Conservation (phyloP, 1,140 invertebrate species). For the Aphelenchoides besseyi region DNA sequence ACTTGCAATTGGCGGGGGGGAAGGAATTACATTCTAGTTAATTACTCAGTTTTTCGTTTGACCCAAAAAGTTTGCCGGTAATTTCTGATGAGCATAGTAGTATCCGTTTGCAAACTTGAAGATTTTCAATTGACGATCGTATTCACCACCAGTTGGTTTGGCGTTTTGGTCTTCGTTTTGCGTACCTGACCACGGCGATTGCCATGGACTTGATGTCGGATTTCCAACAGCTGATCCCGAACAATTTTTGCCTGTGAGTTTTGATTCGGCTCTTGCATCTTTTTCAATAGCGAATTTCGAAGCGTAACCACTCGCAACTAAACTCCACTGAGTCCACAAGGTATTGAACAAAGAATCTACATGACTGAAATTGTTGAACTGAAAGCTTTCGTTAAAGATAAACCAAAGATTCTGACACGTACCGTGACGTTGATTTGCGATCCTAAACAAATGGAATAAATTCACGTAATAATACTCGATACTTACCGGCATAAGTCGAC, state of each 20-base stretch:
- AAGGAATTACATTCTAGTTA: neutral
- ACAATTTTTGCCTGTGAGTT: neutral
- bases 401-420: neutral
- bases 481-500: neutral
- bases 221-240: neutral
- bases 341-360: neutral
- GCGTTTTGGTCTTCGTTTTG: neutral
- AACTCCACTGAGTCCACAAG: neutral
- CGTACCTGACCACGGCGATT: neutral
- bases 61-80: neutral
- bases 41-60: neutral
- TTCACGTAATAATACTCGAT: no score
- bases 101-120: neutral
- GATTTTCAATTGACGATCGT: neutral
- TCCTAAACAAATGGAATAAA: no score
- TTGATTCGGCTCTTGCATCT: neutral
- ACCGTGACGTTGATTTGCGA: slow-evolving; percentile 3
- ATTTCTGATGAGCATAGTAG: neutral
- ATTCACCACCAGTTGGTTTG: neutral
- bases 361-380: neutral
- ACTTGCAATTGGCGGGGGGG: neutral
- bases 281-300: neutral
- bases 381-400: neutral
- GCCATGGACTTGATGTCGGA: neutral
- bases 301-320: neutral